Conservation (phyloP, 2,113 vertebrate species). For the Eidolon helvum region DNA sequence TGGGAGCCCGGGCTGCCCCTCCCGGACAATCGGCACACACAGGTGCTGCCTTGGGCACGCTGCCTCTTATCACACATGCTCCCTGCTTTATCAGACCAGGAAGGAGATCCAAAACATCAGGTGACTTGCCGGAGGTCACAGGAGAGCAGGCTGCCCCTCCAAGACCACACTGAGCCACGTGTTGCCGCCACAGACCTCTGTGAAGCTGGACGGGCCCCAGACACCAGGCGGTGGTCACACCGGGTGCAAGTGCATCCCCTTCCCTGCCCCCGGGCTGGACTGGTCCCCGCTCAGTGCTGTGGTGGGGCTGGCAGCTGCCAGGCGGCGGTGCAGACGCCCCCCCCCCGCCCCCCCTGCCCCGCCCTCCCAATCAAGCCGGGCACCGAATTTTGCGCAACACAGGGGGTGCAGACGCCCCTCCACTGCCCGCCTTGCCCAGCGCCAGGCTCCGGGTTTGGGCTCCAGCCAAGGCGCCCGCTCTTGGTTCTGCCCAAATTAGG, state of each 20-base stretch:
- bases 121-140: not conserved
- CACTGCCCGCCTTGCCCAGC: not conserved
- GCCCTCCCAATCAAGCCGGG: too few relatives aligned
- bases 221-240: not conserved
- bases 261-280: not conserved
- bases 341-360: not conserved
- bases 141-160: too few relatives aligned
- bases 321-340: rapidly evolving
- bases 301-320: too few relatives aligned
- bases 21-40: rapidly evolving
- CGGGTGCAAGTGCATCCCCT: not conserved
- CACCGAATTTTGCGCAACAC: too few relatives aligned
- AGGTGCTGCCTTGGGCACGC: rapidly evolving
- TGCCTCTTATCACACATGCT: rapidly evolving
- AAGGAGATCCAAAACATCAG: not conserved
- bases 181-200: not conserved
- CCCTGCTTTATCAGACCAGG: not conserved
- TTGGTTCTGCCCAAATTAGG: not conserved
- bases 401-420: not conserved
- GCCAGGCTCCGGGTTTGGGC: not conserved
- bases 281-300: not conserved
- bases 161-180: not conserved
- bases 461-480: rapidly evolving
- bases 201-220: not conserved
- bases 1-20: not conserved